phyloP scores from a whole-genome alignment of 1,140 invertebrate genomes.

The Drosophila arawakana region DNA sequence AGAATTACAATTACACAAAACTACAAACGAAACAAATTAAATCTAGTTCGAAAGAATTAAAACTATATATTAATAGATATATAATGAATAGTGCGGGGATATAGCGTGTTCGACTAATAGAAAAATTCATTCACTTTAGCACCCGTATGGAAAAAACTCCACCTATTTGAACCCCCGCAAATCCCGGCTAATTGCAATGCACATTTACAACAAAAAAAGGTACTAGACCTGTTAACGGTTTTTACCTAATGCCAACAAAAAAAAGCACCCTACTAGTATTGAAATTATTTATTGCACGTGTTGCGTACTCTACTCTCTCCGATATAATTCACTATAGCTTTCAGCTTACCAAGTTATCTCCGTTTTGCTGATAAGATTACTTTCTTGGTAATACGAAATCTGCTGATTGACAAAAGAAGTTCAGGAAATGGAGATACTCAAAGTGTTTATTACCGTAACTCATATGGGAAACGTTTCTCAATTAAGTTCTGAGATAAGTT shows the following conservation, averaged over 20 bases:
- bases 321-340: background rate
- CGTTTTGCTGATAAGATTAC: background rate
- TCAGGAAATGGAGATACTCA: background rate
- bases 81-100: background rate
- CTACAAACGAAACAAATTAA: conserved; percentile 18
- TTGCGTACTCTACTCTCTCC: conserved; percentile 7
- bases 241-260: conserved; percentile 45
- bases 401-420: background rate
- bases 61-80: conserved; percentile 1
- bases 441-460: background rate
- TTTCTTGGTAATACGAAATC: background rate
- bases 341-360: background rate
- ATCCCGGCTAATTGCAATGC: conserved; percentile 58
- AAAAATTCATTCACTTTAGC: conserved; percentile 55
- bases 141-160: conserved; percentile 25
- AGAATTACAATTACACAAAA: conserved; percentile 3
- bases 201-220: conserved; percentile 39
- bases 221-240: conserved; percentile 52
- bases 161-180: background rate
- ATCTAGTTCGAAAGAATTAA: background rate
- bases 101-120: conserved; percentile 46
- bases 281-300: conserved; percentile 36
- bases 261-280: conserved; percentile 24
- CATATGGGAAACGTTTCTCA: background rate
- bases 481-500: background rate